A percentile compares a stretch with the other conserved stretches of the same genome.
Conservation (phyloP, 2,113 vertebrate species). For the Poicephalus meyeri region DNA sequence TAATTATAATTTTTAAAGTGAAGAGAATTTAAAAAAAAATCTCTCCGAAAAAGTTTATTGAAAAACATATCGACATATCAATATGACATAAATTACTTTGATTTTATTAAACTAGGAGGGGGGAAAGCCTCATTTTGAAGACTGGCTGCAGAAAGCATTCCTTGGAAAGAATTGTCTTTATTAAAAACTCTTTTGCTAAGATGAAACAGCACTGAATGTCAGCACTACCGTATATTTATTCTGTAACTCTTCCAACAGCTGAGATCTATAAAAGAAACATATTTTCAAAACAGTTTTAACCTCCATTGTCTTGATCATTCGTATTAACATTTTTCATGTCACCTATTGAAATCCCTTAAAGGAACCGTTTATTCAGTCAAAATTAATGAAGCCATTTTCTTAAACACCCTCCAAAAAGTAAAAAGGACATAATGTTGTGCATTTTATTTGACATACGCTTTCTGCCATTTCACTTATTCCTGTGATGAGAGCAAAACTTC, state of each 20-base stretch:
- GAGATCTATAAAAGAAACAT: conserved; percentile 70
- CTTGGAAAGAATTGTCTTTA: conserved; percentile 68
- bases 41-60: conserved; percentile 76
- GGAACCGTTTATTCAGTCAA: conserved; percentile 72
- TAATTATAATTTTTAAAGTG: conserved; percentile 80
- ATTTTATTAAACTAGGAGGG: conserved; percentile 72
- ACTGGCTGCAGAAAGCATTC: conserved; percentile 66
- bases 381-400: conserved; percentile 71
- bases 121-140: conserved; percentile 62
- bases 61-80: conserved; percentile 83
- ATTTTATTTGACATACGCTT: conserved; percentile 67
- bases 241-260: conserved; percentile 69
- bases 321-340: conserved; percentile 68
- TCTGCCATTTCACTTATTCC: conserved; percentile 66
- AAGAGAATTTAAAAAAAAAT: conserved; percentile 62
- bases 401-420: conserved; percentile 45
- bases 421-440: conserved; percentile 59
- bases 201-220: conserved; percentile 70
- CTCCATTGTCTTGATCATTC: conserved; percentile 73
- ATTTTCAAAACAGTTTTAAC: conserved; percentile 80
- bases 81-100: conserved; percentile 78
- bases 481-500: conserved; percentile 43
- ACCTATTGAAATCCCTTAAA: conserved; percentile 65
- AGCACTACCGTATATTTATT: conserved; percentile 75
- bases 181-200: conserved; percentile 61